Conservation (phyloP, 2,113 vertebrate species). For the Okapia johnstoni region DNA sequence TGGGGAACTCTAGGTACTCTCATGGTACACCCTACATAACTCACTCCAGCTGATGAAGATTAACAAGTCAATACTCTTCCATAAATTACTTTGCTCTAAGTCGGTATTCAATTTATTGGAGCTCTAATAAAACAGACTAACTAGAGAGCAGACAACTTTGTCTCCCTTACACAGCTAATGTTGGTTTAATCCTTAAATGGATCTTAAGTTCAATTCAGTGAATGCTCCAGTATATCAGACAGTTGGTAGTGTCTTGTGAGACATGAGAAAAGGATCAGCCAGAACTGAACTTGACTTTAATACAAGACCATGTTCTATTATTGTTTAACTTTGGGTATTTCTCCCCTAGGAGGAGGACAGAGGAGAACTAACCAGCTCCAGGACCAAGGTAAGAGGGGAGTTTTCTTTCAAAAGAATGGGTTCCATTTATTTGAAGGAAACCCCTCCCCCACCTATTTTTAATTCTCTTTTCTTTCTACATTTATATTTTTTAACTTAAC, state of each 20-base stretch:
- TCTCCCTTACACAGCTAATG: background rate
- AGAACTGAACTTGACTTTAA: conserved; percentile 68
- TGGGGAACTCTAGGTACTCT: background rate
- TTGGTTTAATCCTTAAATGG: conserved; percentile 65
- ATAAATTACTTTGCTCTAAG: background rate
- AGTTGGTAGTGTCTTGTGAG: conserved; percentile 66
- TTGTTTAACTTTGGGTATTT: conserved; percentile 74
- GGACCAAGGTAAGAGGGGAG: conserved; percentile 71
- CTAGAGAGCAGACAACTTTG: background rate
- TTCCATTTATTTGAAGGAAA: conserved; percentile 68
- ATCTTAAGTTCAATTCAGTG: background rate
- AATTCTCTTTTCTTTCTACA: conserved; percentile 64
- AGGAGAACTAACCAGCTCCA: conserved; percentile 71
- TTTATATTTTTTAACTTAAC: conserved; percentile 64
- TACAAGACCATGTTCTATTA: conserved; percentile 72
- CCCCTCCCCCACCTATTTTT: conserved; percentile 66
- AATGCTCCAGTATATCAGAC: conserved; percentile 58
- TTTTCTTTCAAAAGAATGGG: conserved; percentile 67
- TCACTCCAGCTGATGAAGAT: background rate
- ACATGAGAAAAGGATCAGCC: conserved; percentile 58
- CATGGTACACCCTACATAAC: background rate
- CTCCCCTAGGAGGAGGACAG: conserved; percentile 72
- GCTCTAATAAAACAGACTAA: background rate
- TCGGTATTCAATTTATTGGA: background rate
- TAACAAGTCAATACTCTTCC: background rate